Evolutionary conservation across 1,140 invertebrate genomes (phyloP).

Genomic region (Calliopsis andreniformis): DNA sequence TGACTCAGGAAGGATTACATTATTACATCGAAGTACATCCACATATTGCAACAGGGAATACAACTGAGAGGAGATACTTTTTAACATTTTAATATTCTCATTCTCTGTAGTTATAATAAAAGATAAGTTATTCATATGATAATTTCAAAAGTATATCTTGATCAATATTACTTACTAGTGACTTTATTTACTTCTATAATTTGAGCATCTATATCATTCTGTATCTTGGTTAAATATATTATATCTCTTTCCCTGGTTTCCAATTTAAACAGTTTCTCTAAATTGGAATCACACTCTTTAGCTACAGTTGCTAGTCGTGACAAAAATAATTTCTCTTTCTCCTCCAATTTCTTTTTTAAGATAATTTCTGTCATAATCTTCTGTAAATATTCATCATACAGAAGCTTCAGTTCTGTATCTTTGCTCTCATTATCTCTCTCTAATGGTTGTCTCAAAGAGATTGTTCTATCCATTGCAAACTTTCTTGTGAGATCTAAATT

Average conservation of each 20-base stretch:
- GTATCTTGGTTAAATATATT: constrained; percentile 40
- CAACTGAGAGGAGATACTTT: constrained; percentile 50
- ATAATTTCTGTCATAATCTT: constrained; percentile 51
- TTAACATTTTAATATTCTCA: constrained; percentile 17
- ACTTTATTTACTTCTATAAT: constrained; percentile 32
- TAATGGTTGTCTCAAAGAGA: background rate
- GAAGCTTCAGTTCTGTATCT: constrained; percentile 55
- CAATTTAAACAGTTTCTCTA: constrained; percentile 56
- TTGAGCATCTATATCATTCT: constrained; percentile 38
- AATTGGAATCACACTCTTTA: constrained; percentile 53
- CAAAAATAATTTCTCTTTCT: constrained; percentile 41
- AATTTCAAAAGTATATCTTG: background rate
- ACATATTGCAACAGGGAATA: constrained; percentile 47
- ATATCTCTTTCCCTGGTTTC: constrained; percentile 55
- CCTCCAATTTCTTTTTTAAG: constrained; percentile 55
- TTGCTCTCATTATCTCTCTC: constrained; percentile 25
- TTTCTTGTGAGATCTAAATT: background rate
- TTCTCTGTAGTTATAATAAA: constrained; percentile 42
- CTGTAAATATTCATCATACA: constrained; percentile 66
- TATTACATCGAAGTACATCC: constrained; percentile 58
- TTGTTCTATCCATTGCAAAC: background rate
- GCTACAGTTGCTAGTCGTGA: constrained; percentile 55
- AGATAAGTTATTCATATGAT: background rate
- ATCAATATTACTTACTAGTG: constrained; percentile 45
- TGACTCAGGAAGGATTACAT: constrained; percentile 60